Conservation (phyloP, 2,113 vertebrate genomes). For the Bujurquina vittata region DNA sequence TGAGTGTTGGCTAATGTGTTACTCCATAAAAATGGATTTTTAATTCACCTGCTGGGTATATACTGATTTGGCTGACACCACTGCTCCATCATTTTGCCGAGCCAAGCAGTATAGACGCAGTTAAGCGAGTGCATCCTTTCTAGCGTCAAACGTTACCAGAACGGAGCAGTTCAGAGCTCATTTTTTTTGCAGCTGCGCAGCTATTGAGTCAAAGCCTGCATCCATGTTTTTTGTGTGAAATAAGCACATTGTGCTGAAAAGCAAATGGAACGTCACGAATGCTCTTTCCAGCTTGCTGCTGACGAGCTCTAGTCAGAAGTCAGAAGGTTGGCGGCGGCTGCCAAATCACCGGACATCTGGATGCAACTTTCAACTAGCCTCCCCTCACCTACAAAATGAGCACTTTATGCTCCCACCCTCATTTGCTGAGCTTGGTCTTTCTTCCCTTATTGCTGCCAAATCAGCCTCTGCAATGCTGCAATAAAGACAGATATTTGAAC, state of each 20-base stretch:
- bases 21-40: conserved; percentile 73
- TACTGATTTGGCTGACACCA: conserved; percentile 58
- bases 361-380: neutral
- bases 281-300: neutral
- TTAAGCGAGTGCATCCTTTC: conserved; percentile 23
- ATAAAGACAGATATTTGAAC: neutral
- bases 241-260: conserved; percentile 1
- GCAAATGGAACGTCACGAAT: neutral
- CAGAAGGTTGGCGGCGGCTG: neutral
- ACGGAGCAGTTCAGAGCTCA: neutral
- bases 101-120: conserved; percentile 43
- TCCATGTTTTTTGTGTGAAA: neutral
- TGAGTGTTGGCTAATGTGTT: conserved; percentile 73
- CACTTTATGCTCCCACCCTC: neutral
- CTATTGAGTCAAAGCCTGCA: neutral
- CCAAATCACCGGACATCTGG: neutral
- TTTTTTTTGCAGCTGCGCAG: neutral
- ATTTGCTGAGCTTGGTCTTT: neutral
- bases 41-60: conserved; percentile 66
- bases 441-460: neutral
- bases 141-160: neutral
- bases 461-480: neutral
- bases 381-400: neutral
- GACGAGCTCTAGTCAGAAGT: neutral
- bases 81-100: conserved; percentile 45